These are phyloP conservation scores for Trissoscelio sp. DNA, from an alignment of 2,888 invertebrate genomes.

Conservation along the genomic window DNA sequence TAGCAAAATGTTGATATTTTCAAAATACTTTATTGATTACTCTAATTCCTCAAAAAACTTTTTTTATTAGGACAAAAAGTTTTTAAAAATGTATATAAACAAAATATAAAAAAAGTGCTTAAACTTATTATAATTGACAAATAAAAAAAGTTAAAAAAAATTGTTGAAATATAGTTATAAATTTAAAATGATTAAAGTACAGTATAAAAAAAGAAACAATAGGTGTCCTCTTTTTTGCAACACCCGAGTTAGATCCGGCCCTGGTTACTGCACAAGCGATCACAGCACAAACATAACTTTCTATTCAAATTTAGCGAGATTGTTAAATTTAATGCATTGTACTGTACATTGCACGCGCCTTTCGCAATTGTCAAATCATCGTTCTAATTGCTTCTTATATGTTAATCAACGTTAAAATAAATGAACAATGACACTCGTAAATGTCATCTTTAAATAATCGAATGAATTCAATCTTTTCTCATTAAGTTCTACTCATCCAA, in stretches of 20 bases:
- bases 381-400: slow-evolving; percentile 37
- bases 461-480: not conserved
- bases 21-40: slow-evolving; percentile 19
- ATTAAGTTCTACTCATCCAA: too few relatives aligned
- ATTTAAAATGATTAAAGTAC: not conserved
- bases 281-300: slow-evolving; percentile 60
- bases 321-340: slow-evolving; percentile 54
- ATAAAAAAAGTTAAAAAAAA: too few relatives aligned
- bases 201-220: not conserved
- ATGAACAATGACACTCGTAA: not conserved
- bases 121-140: too few relatives aligned
- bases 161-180: too few relatives aligned
- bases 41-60: not conserved
- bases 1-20: slow-evolving; percentile 25
- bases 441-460: not conserved
- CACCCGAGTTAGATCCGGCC: slow-evolving; percentile 9
- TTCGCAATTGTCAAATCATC: slow-evolving; percentile 52
- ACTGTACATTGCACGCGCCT: slow-evolving; percentile 20
- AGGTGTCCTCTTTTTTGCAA: not conserved
- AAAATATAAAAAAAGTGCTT: too few relatives aligned
- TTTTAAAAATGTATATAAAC: too few relatives aligned
- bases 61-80: too few relatives aligned
- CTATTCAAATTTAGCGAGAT: slow-evolving; percentile 63
- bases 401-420: slow-evolving; percentile 28
- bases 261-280: slow-evolving; percentile 47